Evolutionary conservation across 2,113 vertebrate species (phyloP), one percentile per base, ranked within the genome.

Genomic region (Microtus montanus): DNA sequence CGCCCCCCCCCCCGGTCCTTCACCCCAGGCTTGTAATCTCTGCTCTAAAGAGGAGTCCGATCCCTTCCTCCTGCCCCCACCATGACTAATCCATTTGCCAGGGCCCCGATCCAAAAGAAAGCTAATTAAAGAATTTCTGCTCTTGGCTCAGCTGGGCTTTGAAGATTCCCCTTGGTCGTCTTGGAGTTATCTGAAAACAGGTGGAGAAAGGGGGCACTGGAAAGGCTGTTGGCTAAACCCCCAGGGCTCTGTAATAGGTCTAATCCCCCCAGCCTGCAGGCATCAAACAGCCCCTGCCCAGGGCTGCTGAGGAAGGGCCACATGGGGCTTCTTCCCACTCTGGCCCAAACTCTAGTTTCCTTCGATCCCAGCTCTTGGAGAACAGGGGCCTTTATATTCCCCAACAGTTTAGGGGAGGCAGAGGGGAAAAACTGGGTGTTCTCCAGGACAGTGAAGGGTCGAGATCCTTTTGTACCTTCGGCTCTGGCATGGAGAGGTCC

Each of bases 51-150:
- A 87, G 96, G 73, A 74, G 77, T 86, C 78, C 1, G 1, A 6
- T 47, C 83, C 83, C 70, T 66, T 61, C 87, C 89, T 52, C 74
- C 52, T 96, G 52, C 90, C 90, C 70, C 52, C 86, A 38, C 96
- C 89, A 63, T 30, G 30, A 77, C 92, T 93, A 89, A 96, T 96
- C 95, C 96, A 90, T 96, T 94, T 1, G 47, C 74, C 90, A 95
- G 89, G 96, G 96, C 94, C 87, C 44, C 0, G 6, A 49, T 95
- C 97, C 96, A 95, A 91, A 89, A 97, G 97, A 92, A 97, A 97
- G 96, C 97, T 97, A 96, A 97, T 97, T 96, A 97, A 96, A 96
- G 97, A 95, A 94, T 94, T 92, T 86, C 95, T 96, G 95, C 95
- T 96, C 92, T 94, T 71, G 93, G 97, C 96, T 94, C 89, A 83